A percentile compares a stretch with the other conserved stretches of the same genome.
These are phyloP conservation scores for Schizopygopsis pylzovi DNA, from an alignment of 2,797 vertebrate genomes.

Conservation along the genomic window DNA sequence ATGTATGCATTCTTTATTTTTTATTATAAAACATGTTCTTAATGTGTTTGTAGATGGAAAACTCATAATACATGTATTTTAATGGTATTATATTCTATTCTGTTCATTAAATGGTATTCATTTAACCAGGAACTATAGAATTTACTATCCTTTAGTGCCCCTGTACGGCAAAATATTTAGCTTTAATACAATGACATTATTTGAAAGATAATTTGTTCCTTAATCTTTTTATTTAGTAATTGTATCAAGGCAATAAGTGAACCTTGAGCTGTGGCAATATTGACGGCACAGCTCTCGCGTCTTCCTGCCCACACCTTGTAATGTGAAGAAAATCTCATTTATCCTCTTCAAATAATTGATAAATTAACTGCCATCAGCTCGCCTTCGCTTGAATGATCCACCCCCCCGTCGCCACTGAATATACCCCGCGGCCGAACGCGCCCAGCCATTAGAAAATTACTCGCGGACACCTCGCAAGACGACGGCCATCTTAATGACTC, in stretches of 20 bases:
- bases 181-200: neutral
- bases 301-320: neutral
- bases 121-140: neutral
- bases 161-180: neutral
- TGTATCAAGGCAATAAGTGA: neutral
- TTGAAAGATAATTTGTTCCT: neutral
- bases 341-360: constrained; percentile 42
- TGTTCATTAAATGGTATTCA: neutral
- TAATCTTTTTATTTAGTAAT: neutral
- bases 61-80: neutral
- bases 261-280: neutral
- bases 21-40: neutral
- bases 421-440: constrained; percentile 48
- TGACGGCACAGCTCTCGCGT: neutral
- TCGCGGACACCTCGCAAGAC: constrained; percentile 47
- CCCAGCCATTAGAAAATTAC: constrained; percentile 59
- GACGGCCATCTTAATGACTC: constrained; percentile 58
- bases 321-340: constrained; percentile 10
- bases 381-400: constrained; percentile 35
- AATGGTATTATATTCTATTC: neutral
- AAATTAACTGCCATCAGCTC: constrained; percentile 33
- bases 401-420: constrained; percentile 44
- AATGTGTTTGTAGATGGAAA: neutral
- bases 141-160: neutral
- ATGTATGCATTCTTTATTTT: neutral